phyloP scores from a whole-genome alignment of 2,113 vertebrate genomes.

The Morone chrysops region DNA sequence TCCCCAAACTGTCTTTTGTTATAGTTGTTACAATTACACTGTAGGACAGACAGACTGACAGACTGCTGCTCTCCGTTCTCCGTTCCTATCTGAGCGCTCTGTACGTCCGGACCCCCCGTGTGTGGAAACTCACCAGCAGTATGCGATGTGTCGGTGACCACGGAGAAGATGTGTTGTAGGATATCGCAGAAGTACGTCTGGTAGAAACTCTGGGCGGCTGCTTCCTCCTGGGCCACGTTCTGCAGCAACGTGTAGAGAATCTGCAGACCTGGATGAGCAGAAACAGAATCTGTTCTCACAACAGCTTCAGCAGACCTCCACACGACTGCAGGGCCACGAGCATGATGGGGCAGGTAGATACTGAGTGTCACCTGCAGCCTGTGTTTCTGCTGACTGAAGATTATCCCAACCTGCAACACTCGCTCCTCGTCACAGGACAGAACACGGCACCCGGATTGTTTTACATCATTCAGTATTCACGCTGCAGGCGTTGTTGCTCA shows the following conservation, averaged over 20 bases:
- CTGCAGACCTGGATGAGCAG: conserved; percentile 88
- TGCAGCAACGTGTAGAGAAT: conserved; percentile 97
- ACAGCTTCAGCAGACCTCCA: background rate
- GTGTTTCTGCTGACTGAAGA: background rate
- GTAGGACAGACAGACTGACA: too few relatives aligned
- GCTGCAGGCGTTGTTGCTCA: background rate
- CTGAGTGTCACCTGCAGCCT: background rate
- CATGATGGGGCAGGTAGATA: background rate
- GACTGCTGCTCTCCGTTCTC: too few relatives aligned
- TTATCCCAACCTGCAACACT: background rate
- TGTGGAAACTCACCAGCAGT: conserved; percentile 89
- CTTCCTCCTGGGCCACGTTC: conserved; percentile 97
- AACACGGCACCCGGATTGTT: background rate
- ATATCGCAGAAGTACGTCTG: conserved; percentile 99
- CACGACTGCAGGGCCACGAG: background rate
- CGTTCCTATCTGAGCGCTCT: background rate
- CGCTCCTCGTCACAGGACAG: background rate
- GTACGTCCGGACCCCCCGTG: background rate
- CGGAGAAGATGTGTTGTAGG: conserved; percentile 98
- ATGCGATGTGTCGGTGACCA: conserved; percentile 98
- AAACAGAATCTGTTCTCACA: background rate
- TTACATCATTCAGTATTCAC: background rate
- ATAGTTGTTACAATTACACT: too few relatives aligned
- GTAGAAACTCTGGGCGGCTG: conserved; percentile 98
- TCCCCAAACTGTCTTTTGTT: too few relatives aligned